Evolutionary conservation across 2,113 vertebrate species (phyloP).

Genomic region (Calidris pugnax): DNA sequence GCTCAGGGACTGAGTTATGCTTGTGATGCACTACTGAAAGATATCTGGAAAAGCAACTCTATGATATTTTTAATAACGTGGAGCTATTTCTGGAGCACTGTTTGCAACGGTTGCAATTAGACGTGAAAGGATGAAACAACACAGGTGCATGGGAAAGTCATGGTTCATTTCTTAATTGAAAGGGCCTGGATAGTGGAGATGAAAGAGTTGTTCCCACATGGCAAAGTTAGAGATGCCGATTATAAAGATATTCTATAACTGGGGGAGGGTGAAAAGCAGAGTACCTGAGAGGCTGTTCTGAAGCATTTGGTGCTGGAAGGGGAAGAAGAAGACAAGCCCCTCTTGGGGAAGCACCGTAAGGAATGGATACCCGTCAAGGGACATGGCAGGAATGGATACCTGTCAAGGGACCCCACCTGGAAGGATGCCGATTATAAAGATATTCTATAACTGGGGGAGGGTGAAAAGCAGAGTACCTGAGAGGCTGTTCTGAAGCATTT

Average conservation of each 20-base stretch:
- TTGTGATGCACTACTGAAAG: background rate
- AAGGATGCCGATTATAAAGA: background rate
- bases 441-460: background rate
- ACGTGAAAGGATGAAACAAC: background rate
- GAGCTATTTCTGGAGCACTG: background rate
- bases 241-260: background rate
- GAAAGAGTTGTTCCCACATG: background rate
- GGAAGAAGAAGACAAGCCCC: background rate
- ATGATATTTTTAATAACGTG: background rate
- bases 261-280: background rate
- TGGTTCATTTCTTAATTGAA: background rate
- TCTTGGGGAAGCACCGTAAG: background rate
- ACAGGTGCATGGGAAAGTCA: background rate
- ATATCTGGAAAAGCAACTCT: background rate
- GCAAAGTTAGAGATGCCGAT: background rate
- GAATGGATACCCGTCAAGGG: background rate
- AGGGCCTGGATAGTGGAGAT: background rate
- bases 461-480: background rate
- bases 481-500: background rate
- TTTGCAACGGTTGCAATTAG: background rate
- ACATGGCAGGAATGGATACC: no score
- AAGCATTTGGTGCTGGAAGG: background rate
- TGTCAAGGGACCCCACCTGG: no score
- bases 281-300: background rate
- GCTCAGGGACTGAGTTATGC: background rate